These are phyloP conservation scores for Acrobasis repandana DNA, from an alignment of 2,888 invertebrate species.

Conservation along the genomic window DNA sequence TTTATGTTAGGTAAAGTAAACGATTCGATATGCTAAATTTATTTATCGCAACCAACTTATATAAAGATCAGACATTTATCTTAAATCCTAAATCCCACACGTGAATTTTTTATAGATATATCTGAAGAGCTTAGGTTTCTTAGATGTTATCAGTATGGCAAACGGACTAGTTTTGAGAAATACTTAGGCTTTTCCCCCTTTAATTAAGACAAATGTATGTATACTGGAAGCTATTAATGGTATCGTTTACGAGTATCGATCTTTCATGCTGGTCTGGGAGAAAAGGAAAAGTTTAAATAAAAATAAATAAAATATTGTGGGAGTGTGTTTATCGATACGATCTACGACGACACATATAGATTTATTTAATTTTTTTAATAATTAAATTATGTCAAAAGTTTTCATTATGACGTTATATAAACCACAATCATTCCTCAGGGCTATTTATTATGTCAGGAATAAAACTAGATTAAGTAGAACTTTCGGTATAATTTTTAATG, in stretches of 20 bases:
- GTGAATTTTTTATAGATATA: conserved; percentile 4
- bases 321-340: too few species aligned
- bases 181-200: background rate
- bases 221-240: background rate
- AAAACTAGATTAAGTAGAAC: too few species aligned
- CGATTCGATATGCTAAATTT: conserved; percentile 5
- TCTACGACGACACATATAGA: too few species aligned
- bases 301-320: too few species aligned
- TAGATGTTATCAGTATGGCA: background rate
- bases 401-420: too few species aligned
- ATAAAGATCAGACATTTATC: conserved; percentile 17
- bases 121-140: background rate
- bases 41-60: conserved; percentile 17
- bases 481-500: too few species aligned
- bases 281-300: too few species aligned
- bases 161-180: background rate
- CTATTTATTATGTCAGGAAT: too few species aligned
- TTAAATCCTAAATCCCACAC: background rate
- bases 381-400: too few species aligned
- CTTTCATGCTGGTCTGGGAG: too few species aligned
- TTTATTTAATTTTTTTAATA: too few species aligned
- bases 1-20: background rate
- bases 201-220: background rate
- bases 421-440: too few species aligned
- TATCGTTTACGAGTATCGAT: background rate